Conservation (phyloP, 2,888 invertebrate genomes). For the Bruchidius siliquastri region DNA sequence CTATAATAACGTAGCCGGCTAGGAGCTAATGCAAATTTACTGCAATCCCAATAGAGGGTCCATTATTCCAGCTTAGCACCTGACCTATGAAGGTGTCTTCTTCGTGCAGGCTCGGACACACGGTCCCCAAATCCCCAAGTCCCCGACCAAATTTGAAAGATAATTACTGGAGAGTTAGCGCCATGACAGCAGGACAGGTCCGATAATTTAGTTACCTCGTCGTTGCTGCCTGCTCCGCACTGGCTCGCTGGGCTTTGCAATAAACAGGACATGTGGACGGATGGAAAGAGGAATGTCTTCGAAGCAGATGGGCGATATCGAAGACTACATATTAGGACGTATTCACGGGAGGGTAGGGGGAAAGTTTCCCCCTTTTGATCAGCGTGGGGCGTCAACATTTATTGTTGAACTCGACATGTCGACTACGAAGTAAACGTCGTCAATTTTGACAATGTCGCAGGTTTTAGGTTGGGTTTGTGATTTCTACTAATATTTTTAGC, state of each 20-base stretch:
- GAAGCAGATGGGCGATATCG: neutral
- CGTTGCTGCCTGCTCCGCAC: slow-evolving; percentile 9
- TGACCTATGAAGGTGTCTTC: slow-evolving; percentile 26
- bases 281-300: neutral
- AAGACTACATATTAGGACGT: neutral
- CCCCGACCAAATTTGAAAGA: slow-evolving; percentile 47
- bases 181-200: slow-evolving; percentile 40
- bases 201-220: slow-evolving; percentile 44
- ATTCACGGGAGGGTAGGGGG: too few species aligned
- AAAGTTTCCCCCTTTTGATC: too few species aligned
- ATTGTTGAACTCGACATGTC: too few species aligned
- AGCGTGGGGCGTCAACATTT: too few species aligned
- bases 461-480: too few species aligned
- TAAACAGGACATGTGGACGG: neutral
- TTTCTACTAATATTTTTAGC: too few species aligned
- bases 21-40: slow-evolving; percentile 17
- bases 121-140: slow-evolving; percentile 37
- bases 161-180: slow-evolving; percentile 45
- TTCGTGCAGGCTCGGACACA: slow-evolving; percentile 13
- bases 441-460: too few species aligned
- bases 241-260: neutral
- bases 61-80: slow-evolving; percentile 26
- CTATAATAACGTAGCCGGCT: neutral
- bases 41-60: slow-evolving; percentile 15
- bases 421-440: too few species aligned